phyloP scores from a whole-genome alignment of 2,888 invertebrate species.

The Bruchidius siliquastri region DNA sequence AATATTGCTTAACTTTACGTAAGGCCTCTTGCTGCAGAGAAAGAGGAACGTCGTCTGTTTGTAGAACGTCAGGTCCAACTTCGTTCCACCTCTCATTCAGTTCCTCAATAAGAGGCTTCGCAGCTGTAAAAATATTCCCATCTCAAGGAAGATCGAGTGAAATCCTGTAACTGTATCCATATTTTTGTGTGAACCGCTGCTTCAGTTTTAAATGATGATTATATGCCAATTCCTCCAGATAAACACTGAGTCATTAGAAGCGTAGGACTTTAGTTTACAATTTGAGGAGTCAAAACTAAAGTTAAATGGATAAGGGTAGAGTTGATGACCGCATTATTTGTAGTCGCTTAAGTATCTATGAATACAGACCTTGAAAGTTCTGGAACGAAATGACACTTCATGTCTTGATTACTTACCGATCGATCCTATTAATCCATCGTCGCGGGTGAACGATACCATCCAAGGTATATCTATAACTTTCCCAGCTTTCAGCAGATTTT shows the following conservation, averaged over 20 bases:
- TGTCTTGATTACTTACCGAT: not conserved
- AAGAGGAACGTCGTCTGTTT: not conserved
- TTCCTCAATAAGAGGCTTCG: not conserved
- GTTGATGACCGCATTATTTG: too few species aligned
- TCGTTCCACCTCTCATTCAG: not conserved
- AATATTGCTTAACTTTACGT: conserved; percentile 26
- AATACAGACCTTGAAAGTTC: too few species aligned
- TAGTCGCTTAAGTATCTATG: too few species aligned
- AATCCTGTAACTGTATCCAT: too few species aligned
- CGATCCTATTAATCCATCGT: conserved; percentile 55
- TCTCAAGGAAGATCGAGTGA: too few species aligned
- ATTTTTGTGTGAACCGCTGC: too few species aligned
- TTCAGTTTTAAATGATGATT: too few species aligned
- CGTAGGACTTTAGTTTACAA: too few species aligned
- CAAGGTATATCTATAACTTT: conserved; percentile 63
- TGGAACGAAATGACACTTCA: not conserved
- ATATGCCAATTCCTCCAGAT: too few species aligned
- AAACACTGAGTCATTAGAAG: too few species aligned
- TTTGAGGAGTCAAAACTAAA: too few species aligned
- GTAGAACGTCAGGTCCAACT: not conserved
- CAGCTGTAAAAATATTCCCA: not conserved
- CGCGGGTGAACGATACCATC: conserved; percentile 60
- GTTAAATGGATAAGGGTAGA: too few species aligned
- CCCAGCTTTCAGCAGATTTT: conserved; percentile 55
- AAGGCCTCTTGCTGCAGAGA: conserved; percentile 17